These are phyloP conservation scores for Calameuta pallipes DNA, from an alignment of 2,888 invertebrate genomes.

Conservation along the genomic window DNA sequence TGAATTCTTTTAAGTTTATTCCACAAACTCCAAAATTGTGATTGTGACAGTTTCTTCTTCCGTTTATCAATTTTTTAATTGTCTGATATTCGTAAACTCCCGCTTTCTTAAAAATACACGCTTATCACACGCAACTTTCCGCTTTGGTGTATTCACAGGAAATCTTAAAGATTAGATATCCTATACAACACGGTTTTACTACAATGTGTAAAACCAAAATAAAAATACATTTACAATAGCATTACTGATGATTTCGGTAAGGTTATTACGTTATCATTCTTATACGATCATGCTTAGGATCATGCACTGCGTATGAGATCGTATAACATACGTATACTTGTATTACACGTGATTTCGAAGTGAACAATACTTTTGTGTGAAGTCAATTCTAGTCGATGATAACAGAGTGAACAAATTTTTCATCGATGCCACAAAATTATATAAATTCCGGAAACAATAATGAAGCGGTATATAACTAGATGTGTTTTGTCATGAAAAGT, in stretches of 20 bases:
- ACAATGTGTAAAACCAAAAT: not conserved
- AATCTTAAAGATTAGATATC: not conserved
- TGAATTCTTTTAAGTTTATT: not conserved
- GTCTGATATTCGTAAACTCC: too few relatives aligned
- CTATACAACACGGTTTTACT: not conserved
- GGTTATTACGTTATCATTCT: not conserved
- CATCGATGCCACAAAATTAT: not conserved
- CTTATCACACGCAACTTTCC: not conserved
- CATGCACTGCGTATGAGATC: not conserved
- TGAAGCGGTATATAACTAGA: not conserved
- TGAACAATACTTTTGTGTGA: not conserved
- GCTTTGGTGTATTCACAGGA: not conserved
- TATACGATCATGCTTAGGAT: not conserved
- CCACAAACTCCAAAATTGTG: not conserved
- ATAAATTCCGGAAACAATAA: not conserved
- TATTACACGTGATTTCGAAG: not conserved
- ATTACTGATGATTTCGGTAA: not conserved
- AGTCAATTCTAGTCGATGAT: not conserved
- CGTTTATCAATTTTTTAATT: too few relatives aligned
- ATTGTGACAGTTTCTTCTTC: too few relatives aligned
- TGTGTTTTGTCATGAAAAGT: not conserved
- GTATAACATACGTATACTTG: not conserved
- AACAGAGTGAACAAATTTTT: not conserved
- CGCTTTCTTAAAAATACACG: not conserved
- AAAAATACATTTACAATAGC: not conserved